Percentiles rank a stretch among this genome's conserved stretches.
These are phyloP conservation scores for Cydia fagiglandana DNA, from an alignment of 1,140 invertebrate species.

Conservation along the genomic window DNA sequence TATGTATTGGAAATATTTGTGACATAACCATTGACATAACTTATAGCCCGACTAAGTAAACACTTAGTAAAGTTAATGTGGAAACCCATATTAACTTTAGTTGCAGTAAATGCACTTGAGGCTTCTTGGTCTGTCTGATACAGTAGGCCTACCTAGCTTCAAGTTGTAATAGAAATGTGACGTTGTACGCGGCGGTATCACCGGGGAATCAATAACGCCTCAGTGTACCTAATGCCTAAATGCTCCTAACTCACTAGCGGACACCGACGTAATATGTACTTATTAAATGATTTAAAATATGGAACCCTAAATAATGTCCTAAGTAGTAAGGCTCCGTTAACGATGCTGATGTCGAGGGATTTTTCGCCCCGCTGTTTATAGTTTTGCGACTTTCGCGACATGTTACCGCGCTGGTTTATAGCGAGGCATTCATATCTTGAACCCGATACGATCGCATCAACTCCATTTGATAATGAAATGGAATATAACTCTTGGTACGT, in stretches of 20 bases:
- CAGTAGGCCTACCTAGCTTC: neutral
- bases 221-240: neutral
- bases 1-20: neutral
- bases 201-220: neutral
- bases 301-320: neutral
- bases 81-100: neutral
- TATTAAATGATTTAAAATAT: neutral
- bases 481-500: neutral
- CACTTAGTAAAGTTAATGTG: too few species aligned
- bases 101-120: neutral
- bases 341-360: neutral
- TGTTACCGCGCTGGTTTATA: neutral
- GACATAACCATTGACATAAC: neutral
- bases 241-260: neutral
- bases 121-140: neutral
- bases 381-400: neutral
- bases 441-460: neutral
- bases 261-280: neutral
- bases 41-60: neutral
- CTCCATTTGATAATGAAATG: neutral
- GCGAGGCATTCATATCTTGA: neutral
- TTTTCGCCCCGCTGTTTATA: neutral
- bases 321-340: neutral
- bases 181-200: neutral
- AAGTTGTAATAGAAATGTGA: neutral